These are phyloP conservation scores for Hexactinellida sp. DNA, from an alignment of 37 sponge, comb jelly and placozoan genomes.

Conservation along the genomic window DNA sequence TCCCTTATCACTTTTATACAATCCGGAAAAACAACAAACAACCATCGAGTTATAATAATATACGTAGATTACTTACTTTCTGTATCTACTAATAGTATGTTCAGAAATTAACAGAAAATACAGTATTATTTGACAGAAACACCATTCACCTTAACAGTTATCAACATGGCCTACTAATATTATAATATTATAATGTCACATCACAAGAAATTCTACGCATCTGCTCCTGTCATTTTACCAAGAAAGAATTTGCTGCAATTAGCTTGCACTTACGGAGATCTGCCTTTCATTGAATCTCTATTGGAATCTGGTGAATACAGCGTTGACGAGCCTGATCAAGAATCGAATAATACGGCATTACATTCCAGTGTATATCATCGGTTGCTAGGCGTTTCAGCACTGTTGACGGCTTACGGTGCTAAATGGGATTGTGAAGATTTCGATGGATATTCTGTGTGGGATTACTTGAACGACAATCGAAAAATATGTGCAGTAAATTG, in stretches of 20 bases:
- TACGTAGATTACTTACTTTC: no score
- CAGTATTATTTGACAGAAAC: no score
- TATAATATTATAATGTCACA: neutral
- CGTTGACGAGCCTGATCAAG: conserved; percentile 1
- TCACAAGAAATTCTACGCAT: neutral
- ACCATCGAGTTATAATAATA: no score
- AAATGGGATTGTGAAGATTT: neutral
- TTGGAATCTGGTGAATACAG: neutral
- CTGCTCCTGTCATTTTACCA: neutral
- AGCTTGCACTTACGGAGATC: conserved; percentile 3
- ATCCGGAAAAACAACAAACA: neutral
- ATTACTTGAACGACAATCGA: neutral
- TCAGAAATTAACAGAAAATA: no score
- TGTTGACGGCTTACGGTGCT: neutral
- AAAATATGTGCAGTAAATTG: neutral
- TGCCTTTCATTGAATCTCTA: neutral
- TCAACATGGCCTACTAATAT: neutral
- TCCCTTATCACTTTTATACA: neutral
- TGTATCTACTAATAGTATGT: no score
- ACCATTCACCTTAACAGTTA: no score
- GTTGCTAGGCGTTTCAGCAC: neutral
- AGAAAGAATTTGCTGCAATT: neutral
- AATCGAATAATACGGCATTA: neutral
- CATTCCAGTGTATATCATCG: neutral
- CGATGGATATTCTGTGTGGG: neutral